phyloP scores from a whole-genome alignment of 2,113 vertebrate species.

The Tursiops truncatus region DNA sequence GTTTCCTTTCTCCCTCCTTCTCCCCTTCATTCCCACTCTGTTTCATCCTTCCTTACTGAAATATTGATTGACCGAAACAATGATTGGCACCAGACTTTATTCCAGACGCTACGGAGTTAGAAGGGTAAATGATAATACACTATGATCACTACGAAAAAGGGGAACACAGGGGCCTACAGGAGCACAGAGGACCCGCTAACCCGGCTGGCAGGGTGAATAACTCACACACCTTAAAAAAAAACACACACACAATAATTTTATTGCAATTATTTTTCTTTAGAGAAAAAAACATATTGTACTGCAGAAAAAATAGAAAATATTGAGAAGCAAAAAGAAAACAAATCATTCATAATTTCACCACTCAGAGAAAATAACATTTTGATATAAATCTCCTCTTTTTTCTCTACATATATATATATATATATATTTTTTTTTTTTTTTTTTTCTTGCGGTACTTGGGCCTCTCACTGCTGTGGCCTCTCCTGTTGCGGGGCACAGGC shows the following conservation, averaged over 20 bases:
- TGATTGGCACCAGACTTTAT: background rate
- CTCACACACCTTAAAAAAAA: background rate
- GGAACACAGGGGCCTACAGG: background rate
- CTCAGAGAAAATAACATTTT: conserved; percentile 16
- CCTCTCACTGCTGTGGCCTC: too few relatives aligned
- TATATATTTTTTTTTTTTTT: too few relatives aligned
- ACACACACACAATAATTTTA: background rate
- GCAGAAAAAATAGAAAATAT: background rate
- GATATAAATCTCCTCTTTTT: background rate
- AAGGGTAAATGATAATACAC: background rate
- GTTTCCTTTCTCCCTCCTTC: background rate
- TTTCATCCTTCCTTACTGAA: background rate
- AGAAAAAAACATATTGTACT: background rate
- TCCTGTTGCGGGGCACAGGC: too few relatives aligned
- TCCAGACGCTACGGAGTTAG: background rate
- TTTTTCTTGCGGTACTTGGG: too few relatives aligned
- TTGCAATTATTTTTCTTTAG: background rate
- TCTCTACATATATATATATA: background rate
- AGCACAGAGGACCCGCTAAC: background rate
- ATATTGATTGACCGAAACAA: background rate
- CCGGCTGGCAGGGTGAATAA: background rate
- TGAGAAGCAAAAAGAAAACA: background rate
- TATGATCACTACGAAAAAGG: background rate
- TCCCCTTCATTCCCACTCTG: background rate
- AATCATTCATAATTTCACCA: conserved; percentile 18